Conservation (phyloP, 2,797 vertebrate species). For the Catostomus latipinnis region DNA sequence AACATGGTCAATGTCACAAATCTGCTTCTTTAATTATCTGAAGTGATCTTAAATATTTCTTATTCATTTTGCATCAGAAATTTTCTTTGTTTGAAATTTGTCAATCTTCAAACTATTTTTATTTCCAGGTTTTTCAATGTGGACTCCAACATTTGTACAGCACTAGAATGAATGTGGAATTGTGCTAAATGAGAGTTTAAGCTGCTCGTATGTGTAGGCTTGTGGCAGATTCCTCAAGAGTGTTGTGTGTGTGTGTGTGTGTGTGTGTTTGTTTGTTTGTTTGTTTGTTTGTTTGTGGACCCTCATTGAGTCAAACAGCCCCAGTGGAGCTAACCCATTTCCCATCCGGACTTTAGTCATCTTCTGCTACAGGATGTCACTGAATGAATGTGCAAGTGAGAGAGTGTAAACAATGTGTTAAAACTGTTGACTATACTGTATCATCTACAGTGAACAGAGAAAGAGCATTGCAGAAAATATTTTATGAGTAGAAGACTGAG, state of each 20-base stretch:
- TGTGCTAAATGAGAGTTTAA: background rate
- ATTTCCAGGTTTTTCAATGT: no score
- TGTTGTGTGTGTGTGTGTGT: background rate
- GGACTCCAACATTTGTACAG: no score
- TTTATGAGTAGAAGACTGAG: background rate
- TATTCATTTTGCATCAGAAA: no score
- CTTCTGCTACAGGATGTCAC: slow-evolving; percentile 50
- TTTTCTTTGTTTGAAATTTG: no score
- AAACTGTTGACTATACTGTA: background rate
- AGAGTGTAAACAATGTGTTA: background rate
- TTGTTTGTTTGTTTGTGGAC: background rate
- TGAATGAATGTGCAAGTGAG: slow-evolving; percentile 20
- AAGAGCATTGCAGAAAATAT: background rate
- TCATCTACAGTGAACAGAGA: background rate
- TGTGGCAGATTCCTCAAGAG: background rate
- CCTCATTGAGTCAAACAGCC: slow-evolving; percentile 1
- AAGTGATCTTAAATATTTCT: no score
- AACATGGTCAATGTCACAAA: no score
- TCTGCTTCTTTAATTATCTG: no score
- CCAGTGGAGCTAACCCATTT: slow-evolving; percentile 64
- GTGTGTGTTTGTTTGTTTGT: background rate
- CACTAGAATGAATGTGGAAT: no score
- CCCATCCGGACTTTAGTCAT: slow-evolving; percentile 66
- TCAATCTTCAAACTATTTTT: no score
- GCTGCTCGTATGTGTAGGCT: background rate